Evolutionary conservation across 2,113 vertebrate genomes (phyloP), one percentile per base, ranked within the genome.

Genomic region (Eptesicus fuscus): DNA sequence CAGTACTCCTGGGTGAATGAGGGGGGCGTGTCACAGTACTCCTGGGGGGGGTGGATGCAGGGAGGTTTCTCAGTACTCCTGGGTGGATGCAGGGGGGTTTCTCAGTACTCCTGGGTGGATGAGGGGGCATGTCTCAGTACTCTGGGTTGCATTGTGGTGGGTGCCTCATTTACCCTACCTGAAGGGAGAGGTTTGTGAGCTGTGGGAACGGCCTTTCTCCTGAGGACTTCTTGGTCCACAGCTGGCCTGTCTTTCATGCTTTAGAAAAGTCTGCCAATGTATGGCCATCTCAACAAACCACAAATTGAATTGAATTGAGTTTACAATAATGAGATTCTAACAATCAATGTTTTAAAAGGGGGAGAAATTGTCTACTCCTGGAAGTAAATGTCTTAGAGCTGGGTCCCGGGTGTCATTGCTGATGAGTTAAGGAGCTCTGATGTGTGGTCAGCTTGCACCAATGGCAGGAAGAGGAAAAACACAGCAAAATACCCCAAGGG

Each of bases 281-380:
- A 44, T 89, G 32, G 44, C 67, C 13, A 44, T 42, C 22, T 35
- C 92, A 71, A 82, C 4, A 53, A 90, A 82, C 65, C 73, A 82
- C 35, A 85, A 22, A 91, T 76, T 86, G 53, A 37, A 71, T 16
- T 23, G 9, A 84, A 92, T 56, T 86, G 42, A 91, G 40, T 90
- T 92, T 23, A 40, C 9, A 77, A 63, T 95, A 84, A 88, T 84
- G 49, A 93, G n/a, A 84, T 91, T 9, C 20, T 87, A 67, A 94
- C 92, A 95, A 63, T 90, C 7, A 28, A 87, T 93, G 91, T 95
- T 69, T 44, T 94, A 86, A 89, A 83, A 67, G 9, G 88, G 0
- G 0, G 44, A 84, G 69, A 78, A 76, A 67, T 40, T 37, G 9
- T 47, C 44, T 28, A 56, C 13, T n/a, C 8, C 6, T 49, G 16